phyloP scores from a whole-genome alignment of 2,888 invertebrate species.

The Corbicula japonica region DNA sequence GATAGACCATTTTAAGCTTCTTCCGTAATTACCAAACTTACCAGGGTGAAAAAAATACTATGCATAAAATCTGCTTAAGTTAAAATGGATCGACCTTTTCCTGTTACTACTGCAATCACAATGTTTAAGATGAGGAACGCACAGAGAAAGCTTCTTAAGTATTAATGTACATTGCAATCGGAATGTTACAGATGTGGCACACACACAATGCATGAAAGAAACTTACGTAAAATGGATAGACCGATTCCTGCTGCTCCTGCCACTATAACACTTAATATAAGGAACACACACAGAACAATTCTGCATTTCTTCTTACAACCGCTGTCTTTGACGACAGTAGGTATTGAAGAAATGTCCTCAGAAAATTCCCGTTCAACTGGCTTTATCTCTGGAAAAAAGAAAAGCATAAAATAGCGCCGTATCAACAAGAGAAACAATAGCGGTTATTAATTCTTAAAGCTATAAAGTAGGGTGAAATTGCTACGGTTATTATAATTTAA shows the following conservation, averaged over 20 bases:
- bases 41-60: background rate
- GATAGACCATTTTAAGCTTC: too few relatives aligned
- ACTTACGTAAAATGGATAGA: constrained; percentile 46
- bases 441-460: too few relatives aligned
- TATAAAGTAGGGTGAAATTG: too few relatives aligned
- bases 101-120: background rate
- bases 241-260: constrained; percentile 44
- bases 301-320: constrained; percentile 22
- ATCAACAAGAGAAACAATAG: background rate
- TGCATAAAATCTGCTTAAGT: background rate
- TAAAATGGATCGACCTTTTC: background rate
- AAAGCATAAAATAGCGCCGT: background rate
- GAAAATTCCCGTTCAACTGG: constrained; percentile 13
- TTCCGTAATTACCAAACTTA: too few relatives aligned
- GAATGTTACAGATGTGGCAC: background rate
- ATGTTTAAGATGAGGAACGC: background rate
- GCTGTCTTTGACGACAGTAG: background rate
- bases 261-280: constrained; percentile 32
- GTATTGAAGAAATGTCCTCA: background rate
- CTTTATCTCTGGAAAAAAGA: background rate
- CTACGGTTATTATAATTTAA: too few relatives aligned
- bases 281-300: constrained; percentile 37
- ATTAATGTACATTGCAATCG: background rate
- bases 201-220: background rate
- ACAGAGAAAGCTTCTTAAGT: background rate